phyloP scores from a whole-genome alignment of 2,797 vertebrate species.

The Sarcoramphus papa region DNA sequence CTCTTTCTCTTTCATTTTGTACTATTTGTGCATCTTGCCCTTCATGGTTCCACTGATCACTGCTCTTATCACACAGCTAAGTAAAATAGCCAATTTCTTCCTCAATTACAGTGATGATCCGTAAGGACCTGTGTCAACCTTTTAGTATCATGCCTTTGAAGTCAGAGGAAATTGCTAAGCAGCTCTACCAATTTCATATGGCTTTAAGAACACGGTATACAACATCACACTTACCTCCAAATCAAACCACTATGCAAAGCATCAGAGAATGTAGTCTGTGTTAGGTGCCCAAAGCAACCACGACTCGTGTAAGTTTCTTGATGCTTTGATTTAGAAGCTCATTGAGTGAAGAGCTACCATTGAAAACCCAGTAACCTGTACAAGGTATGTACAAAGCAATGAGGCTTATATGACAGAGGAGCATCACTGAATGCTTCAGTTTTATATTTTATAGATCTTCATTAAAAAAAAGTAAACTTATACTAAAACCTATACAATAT shows the following conservation, averaged over 20 bases:
- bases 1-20: not conserved
- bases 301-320: rapidly evolving
- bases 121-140: not conserved
- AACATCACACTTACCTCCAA: not conserved
- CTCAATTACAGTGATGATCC: not conserved
- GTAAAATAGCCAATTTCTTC: not conserved
- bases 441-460: not conserved
- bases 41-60: not conserved
- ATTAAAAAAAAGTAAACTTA: not conserved
- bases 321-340: not conserved
- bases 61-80: not conserved
- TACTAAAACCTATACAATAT: not conserved
- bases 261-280: not conserved
- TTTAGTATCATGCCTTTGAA: not conserved
- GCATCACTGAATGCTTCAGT: not conserved
- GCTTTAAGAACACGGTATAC: not conserved
- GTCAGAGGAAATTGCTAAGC: not conserved
- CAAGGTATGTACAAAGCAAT: not conserved
- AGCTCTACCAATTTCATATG: not conserved
- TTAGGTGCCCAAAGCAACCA: not conserved
- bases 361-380: not conserved
- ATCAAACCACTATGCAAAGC: not conserved
- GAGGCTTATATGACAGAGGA: not conserved
- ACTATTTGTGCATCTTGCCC: not conserved
- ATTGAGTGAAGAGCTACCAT: not conserved